Percentiles rank a stretch among this genome's conserved stretches.
Evolutionary conservation across 2,797 vertebrate genomes (phyloP).

Genomic region (Rachycentron canadum): DNA sequence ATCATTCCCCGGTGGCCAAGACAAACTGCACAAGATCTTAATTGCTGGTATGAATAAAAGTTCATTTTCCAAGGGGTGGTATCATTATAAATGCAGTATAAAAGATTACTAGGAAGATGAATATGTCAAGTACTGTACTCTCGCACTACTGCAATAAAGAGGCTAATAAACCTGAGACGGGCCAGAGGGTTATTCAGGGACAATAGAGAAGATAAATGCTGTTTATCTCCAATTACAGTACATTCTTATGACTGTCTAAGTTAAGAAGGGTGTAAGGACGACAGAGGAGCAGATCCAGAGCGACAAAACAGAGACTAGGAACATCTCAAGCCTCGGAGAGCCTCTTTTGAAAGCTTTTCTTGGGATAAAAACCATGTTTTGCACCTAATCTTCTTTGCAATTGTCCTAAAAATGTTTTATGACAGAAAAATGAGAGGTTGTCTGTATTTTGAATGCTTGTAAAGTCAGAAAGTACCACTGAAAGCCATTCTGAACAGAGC

Average conservation of each 20-base stretch:
- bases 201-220: slow-evolving; percentile 80
- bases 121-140: slow-evolving; percentile 79
- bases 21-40: slow-evolving; percentile 87
- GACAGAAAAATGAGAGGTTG: slow-evolving; percentile 53
- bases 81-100: slow-evolving; percentile 79
- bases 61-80: slow-evolving; percentile 83
- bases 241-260: slow-evolving; percentile 62
- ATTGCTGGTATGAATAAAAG: slow-evolving; percentile 88
- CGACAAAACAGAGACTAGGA: slow-evolving; percentile 54
- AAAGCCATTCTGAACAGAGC: slow-evolving; percentile 61
- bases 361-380: slow-evolving; percentile 37
- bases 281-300: slow-evolving; percentile 45
- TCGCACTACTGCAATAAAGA: slow-evolving; percentile 76
- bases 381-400: slow-evolving; percentile 35
- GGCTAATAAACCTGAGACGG: slow-evolving; percentile 78
- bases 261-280: slow-evolving; percentile 49
- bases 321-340: slow-evolving; percentile 12
- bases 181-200: slow-evolving; percentile 74
- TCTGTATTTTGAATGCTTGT: slow-evolving; percentile 33
- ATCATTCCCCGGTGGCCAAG: slow-evolving; percentile 83
- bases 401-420: slow-evolving; percentile 44
- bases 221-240: slow-evolving; percentile 77
- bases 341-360: slow-evolving; percentile 37
- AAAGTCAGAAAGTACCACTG: slow-evolving; percentile 24
- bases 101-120: slow-evolving; percentile 78